These are phyloP conservation scores for Eristalis arbustorum DNA, from an alignment of 2,888 invertebrate species.

Conservation along the genomic window DNA sequence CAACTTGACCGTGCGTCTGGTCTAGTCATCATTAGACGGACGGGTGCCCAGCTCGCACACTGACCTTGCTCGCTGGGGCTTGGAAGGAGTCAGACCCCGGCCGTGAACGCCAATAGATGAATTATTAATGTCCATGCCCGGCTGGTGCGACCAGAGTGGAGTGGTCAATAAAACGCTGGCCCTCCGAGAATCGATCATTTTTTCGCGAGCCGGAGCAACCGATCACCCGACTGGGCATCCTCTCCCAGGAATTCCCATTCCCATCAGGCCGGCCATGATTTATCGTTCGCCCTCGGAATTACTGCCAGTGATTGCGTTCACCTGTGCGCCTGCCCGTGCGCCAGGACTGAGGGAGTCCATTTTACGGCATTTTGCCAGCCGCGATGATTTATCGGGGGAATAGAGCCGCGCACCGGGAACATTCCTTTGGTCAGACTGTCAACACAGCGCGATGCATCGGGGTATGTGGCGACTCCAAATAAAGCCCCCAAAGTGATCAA, in stretches of 20 bases:
- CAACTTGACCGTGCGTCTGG: conserved; percentile 57
- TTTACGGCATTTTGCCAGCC: conserved; percentile 29
- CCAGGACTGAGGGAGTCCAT: conserved; percentile 37
- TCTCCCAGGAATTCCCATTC: conserved; percentile 37
- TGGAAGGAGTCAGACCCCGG: neutral
- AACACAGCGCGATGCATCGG: conserved; percentile 34
- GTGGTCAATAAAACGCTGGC: conserved; percentile 51
- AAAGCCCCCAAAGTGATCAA: conserved; percentile 68
- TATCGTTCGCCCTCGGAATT: conserved; percentile 53
- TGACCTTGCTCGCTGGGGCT: conserved; percentile 40
- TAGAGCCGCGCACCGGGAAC: neutral
- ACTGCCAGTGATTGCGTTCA: conserved; percentile 66
- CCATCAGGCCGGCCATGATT: conserved; percentile 54
- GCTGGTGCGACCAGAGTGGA: neutral
- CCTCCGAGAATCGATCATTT: conserved; percentile 54
- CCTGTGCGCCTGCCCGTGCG: conserved; percentile 65
- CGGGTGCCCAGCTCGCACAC: conserved; percentile 36
- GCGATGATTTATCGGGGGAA: conserved; percentile 54
- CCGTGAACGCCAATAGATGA: conserved; percentile 64
- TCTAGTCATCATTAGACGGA: conserved; percentile 59
- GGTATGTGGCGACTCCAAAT: conserved; percentile 46
- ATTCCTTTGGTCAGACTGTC: conserved; percentile 52
- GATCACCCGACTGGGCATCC: too few relatives aligned
- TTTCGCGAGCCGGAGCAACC: conserved; percentile 6
- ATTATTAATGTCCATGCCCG: conserved; percentile 55